Evolutionary conservation across 2,797 vertebrate species (phyloP), one percentile per base, ranked within the genome.

Genomic region (Luscinia megarhynchos): DNA sequence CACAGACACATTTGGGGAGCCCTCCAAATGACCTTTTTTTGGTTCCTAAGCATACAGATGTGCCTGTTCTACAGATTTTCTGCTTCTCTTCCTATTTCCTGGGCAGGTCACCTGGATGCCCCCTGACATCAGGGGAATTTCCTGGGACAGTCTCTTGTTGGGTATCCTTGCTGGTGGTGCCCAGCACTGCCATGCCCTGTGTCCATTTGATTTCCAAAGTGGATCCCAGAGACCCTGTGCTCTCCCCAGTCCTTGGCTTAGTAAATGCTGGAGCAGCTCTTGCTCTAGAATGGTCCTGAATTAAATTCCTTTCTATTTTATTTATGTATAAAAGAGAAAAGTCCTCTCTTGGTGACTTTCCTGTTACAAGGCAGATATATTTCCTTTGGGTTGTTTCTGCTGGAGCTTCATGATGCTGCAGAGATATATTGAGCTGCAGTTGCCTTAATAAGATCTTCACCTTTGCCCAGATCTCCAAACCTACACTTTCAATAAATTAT

Each of bases 361-460:
- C 40, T 48, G 23, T 62, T 62, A 36, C n/a, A 76, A 75, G 43
- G 24, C 40, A 84, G 43, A 45, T 0, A 0, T 72, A 89, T 90
- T 88, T 88, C 20, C 78, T 84, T 68, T 87, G 43, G 9, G 5
- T 40, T 92, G 46, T 68, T 57, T 61, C 68, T 68, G 24, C 75
- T 77, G 73, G 34, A 83, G 40, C 36, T 84, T 77, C 41, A 41
- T 85, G 61, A 40, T 72, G 24, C 55, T 83, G 81, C 58, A 66
- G 69, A 92, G 87, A 89, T 68, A 85, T 94, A 87, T 64, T 91
- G 64, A 89, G n/a, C 53, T 88, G 64, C 67, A 61, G 53, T 77
- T 89, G 62, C 61, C 24, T 29, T 82, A 90, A 90, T 91, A 84
- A 95, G 93, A 85, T 82, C 72, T 90, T 94, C 67, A 95, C 86